Base-by-base conservation (phyloP, 2,113 vertebrate species). In the Centrocercus urophasianus region DNA sequence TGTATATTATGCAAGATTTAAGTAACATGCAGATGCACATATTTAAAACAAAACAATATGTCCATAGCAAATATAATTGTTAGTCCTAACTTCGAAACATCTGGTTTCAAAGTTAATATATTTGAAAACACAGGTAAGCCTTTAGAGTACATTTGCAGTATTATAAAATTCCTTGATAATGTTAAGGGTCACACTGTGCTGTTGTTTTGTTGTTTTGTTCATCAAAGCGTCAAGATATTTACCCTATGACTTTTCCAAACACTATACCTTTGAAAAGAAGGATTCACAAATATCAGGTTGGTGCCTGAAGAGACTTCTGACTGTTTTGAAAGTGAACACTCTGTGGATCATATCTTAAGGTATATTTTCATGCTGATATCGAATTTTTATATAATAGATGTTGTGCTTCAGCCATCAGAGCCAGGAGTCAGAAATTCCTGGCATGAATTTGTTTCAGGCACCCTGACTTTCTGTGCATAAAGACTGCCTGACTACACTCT, bases 171-270 rank as follows among this genome's bases (percentile, higher is more conserved):
- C 43, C 36, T 64, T 76, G 4, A 76, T 79, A 75, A 78, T 90
- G 64, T 59, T 60, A 80, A 85, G 32, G 45, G 56, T 79, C 42
- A 38, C 80, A 17, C 8, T 87, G 34, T 90, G 47, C 54, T 36
- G 66, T 45, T 3, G 4, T 45, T 71, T 80, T 91, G 15, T 71
- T 93, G 38, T 10, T 88, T 91, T 6, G 30, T 89, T 70, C n/a
- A 80, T 4, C 8, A 50, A 60, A 71, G 42, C 87, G 30, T 83
- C 50, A 57, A 66, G 63, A 4, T 76, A 70, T 77, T 92, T 91
- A 67, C 50, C 30, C 75, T 78, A 34, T 42, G 30, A 30, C 25
- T 87, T 93, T 93, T 82, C 86, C 92, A 93, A 92, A 79, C 86
- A 87, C 11, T 65, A 19, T 76, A 18, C 2, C 8, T 11, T 70